A percentile compares a stretch with the other conserved stretches of the same genome.
phyloP scores from a whole-genome alignment of 2,888 invertebrate species.

The Rapana venosa region DNA sequence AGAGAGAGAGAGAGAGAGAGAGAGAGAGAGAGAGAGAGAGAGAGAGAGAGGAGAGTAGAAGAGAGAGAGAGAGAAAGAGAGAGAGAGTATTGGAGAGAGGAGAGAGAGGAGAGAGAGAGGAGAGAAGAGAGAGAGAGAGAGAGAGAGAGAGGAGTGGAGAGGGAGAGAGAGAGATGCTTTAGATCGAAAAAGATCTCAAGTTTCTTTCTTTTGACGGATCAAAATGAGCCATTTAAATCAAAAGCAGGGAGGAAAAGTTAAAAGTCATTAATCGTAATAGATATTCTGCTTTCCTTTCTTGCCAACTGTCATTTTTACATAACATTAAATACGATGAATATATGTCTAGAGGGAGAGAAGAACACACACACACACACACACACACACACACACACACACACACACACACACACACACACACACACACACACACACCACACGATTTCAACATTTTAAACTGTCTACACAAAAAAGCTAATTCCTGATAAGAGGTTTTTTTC shows the following conservation, averaged over 20 bases:
- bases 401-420: no score
- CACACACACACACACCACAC: no score
- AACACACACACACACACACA: no score
- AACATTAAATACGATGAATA: no score
- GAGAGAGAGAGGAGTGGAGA: not conserved
- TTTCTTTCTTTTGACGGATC: not conserved
- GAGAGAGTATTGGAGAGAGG: not conserved
- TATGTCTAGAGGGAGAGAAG: no score
- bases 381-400: no score
- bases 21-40: not conserved
- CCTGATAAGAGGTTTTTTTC: no score
- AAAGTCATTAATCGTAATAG: no score
- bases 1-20: not conserved
- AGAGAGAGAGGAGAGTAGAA: not conserved
- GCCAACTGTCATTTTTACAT: no score
- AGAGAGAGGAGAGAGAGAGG: not conserved
- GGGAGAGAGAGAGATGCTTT: not conserved
- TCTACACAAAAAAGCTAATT: no score
- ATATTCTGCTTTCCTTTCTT: no score
- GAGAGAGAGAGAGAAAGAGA: not conserved
- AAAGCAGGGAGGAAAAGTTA: not conserved
- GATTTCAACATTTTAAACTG: no score
- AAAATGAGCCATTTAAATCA: not conserved
- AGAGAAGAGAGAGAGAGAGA: not conserved
- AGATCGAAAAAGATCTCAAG: not conserved